Conservation (phyloP, 2,113 vertebrate genomes). For the Calyptommatus sinebrachiatus region DNA sequence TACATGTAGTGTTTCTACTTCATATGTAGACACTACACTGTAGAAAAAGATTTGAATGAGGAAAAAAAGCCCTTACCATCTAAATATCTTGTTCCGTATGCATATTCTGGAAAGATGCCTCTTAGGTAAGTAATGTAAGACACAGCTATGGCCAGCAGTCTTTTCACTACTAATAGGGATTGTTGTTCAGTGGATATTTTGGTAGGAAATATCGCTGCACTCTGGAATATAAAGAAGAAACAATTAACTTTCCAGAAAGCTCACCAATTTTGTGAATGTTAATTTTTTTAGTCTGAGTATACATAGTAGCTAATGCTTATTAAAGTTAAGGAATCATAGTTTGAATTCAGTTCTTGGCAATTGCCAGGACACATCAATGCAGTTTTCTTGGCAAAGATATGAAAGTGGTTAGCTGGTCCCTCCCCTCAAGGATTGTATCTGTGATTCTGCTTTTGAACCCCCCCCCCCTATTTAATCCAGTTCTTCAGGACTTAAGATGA, state of each 20-base stretch:
- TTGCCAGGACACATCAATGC: no score
- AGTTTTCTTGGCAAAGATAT: no score
- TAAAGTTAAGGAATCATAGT: no score
- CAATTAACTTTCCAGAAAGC: background rate
- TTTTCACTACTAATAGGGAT: slow-evolving; percentile 87
- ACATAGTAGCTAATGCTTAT: background rate
- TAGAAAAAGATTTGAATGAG: rapidly evolving
- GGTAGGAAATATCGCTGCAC: slow-evolving; percentile 76
- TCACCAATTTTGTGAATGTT: background rate
- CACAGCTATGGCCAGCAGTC: slow-evolving; percentile 89
- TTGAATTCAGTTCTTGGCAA: no score
- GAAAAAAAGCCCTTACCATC: slow-evolving; percentile 77
- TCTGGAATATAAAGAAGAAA: slow-evolving; percentile 59
- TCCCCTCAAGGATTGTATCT: no score
- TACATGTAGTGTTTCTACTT: background rate
- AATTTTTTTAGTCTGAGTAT: background rate
- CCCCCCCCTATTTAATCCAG: no score
- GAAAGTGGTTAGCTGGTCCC: no score
- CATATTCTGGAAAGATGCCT: slow-evolving; percentile 91
- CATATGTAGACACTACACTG: background rate
- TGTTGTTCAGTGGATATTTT: slow-evolving; percentile 84
- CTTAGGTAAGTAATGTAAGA: slow-evolving; percentile 94
- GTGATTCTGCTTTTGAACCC: no score
- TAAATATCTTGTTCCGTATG: slow-evolving; percentile 90
- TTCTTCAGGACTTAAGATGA: no score